These are phyloP conservation scores for Tethya wilhelma DNA, from an alignment of 37 sponge, comb jelly and placozoan species.

Conservation along the genomic window DNA sequence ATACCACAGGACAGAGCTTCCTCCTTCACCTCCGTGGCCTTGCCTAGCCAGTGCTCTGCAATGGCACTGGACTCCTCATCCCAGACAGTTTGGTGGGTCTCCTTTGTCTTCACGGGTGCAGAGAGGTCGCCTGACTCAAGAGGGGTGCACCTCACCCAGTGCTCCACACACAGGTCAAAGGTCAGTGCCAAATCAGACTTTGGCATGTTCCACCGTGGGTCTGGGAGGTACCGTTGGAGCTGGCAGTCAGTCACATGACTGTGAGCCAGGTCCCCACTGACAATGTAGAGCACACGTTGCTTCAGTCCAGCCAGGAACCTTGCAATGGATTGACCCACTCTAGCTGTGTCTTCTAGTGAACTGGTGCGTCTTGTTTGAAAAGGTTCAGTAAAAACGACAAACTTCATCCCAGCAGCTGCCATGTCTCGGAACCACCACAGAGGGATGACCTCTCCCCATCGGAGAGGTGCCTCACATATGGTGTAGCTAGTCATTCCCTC, in stretches of 20 bases:
- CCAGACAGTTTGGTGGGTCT: conserved; percentile 8
- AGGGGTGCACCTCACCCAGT: conserved; percentile 46
- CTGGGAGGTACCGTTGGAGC: conserved; percentile 41
- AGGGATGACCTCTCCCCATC: conserved; percentile 64
- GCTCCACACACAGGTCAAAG: conserved; percentile 49
- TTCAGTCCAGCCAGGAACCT: conserved; percentile 25
- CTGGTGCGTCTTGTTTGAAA: neutral
- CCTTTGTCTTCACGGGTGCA: neutral
- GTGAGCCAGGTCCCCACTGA: conserved; percentile 63
- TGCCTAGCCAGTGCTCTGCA: conserved; percentile 53
- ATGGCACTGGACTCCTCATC: neutral
- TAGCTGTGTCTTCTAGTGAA: conserved; percentile 8
- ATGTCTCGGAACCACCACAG: conserved; percentile 54
- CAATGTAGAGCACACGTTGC: conserved; percentile 44
- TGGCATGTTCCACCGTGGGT: conserved; percentile 56
- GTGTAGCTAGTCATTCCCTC: conserved; percentile 45
- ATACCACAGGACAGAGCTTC: conserved; percentile 57
- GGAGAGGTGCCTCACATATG: conserved; percentile 44
- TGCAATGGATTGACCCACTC: conserved; percentile 36
- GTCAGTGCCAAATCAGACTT: conserved; percentile 16
- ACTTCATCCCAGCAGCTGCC: conserved; percentile 22
- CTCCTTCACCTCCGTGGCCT: conserved; percentile 31
- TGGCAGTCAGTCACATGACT: conserved; percentile 44
- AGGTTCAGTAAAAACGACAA: conserved; percentile 54
- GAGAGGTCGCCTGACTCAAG: neutral